Base-by-base conservation (phyloP, 2,113 vertebrate genomes). In the Paracyprichromis sp. region DNA sequence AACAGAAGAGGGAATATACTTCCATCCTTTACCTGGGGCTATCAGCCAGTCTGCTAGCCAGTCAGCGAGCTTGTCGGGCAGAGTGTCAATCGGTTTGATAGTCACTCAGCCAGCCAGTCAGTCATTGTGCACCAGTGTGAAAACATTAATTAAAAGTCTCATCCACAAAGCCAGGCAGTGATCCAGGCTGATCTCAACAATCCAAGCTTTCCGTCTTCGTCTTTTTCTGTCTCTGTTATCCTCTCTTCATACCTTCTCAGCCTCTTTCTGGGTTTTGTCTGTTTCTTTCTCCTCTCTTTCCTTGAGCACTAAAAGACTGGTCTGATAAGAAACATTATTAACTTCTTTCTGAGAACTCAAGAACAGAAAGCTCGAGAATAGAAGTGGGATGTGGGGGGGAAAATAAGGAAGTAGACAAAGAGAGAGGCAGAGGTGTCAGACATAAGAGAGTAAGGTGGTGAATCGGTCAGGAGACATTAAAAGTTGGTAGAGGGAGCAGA, bases 241-340 rank as follows among this genome's bases (percentile, higher is more conserved):
- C 17, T 76, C 45, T 76, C 56, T 34, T 88, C 89, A 66, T 93
- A 83, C 81, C 81, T 87, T 54, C 80, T 87, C 83, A 61, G 73
- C 66, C 76, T 52, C 21, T 79, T 73, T 79, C 86, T 80, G n/a
- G 69, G 50, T 90, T 90, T 85, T 61, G 86, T 63, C 56, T 78
- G 56, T 82, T 78, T 93, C 90, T 85, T 82, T 52, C 83, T 83
- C 73, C 52, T 52, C 84, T 91, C 86, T 92, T 92, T 94, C 92
- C 87, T 89, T 88, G 89, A 94, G 83, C 84, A 90, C 90, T 92
- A 92, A 93, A 91, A 89, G 92, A 94, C 90, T 56, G 66, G 36
- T 84, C 88, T 86, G 92, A 96, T 96, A 96, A 96, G 95, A 94
- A 94, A 95, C 93, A 93, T 94, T 96, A 95, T 96, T 96, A 93